These are phyloP conservation scores for Temnothorax nylanderi DNA, from an alignment of 1,140 invertebrate species.

Conservation along the genomic window DNA sequence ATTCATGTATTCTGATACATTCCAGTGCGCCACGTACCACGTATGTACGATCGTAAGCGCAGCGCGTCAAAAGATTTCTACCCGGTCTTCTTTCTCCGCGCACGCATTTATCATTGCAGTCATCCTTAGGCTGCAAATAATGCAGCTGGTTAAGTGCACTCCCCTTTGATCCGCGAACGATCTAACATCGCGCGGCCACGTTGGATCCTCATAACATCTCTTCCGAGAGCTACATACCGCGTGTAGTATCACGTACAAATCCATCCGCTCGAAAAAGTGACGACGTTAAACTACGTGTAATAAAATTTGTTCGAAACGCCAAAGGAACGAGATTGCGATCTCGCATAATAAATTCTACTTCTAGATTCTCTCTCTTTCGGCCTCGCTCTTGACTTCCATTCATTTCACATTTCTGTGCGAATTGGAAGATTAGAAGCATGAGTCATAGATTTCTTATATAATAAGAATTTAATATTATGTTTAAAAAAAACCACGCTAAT, in stretches of 20 bases:
- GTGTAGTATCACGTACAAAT: slow-evolving; percentile 47
- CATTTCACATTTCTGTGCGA: not conserved
- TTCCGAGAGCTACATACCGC: slow-evolving; percentile 46
- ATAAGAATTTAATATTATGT: not conserved
- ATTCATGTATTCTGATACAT: slow-evolving; percentile 63
- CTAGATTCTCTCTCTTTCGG: not conserved
- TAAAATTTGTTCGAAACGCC: slow-evolving; percentile 10
- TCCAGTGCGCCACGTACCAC: slow-evolving; percentile 45
- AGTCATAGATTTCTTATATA: not conserved
- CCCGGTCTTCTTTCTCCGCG: slow-evolving; percentile 52
- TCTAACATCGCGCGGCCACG: slow-evolving; percentile 53
- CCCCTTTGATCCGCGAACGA: slow-evolving; percentile 59
- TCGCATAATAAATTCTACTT: not conserved
- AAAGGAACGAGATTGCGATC: slow-evolving; percentile 1
- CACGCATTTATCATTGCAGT: slow-evolving; percentile 59
- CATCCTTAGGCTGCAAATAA: slow-evolving; percentile 62
- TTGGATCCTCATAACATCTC: slow-evolving; percentile 53
- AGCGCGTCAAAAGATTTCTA: slow-evolving; percentile 55
- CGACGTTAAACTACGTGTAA: slow-evolving; percentile 26
- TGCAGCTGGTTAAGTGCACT: slow-evolving; percentile 62
- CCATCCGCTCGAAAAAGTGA: slow-evolving; percentile 35
- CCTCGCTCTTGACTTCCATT: not conserved
- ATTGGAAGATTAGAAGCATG: not conserved
- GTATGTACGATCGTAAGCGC: slow-evolving; percentile 40
- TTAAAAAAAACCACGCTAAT: not conserved